phyloP scores from a whole-genome alignment of 2,888 invertebrate species.

The Ophion ellenae region DNA sequence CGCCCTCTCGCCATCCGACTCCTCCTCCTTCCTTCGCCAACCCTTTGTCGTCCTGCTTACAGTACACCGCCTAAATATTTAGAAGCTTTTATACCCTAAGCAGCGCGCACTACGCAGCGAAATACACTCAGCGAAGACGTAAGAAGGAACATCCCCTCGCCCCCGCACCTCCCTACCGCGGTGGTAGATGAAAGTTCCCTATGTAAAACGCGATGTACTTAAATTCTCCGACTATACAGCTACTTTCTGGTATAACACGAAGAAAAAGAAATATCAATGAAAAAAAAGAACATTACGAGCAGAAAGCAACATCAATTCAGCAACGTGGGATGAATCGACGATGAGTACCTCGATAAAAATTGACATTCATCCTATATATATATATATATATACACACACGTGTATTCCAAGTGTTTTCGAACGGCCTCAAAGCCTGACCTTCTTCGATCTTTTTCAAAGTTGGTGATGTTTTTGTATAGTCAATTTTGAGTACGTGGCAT shows the following conservation, averaged over 20 bases:
- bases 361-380: not conserved
- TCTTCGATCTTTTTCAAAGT: no score
- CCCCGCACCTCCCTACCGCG: not conserved
- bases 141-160: not conserved
- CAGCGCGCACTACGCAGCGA: not conserved
- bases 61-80: slow-evolving; percentile 72
- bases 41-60: not conserved
- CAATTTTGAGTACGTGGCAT: no score
- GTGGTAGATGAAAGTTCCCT: slow-evolving; percentile 12
- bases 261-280: slow-evolving; percentile 6
- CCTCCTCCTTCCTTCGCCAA: not conserved
- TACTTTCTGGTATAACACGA: not conserved
- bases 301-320: not conserved
- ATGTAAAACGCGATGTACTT: not conserved
- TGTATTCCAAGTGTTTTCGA: no score
- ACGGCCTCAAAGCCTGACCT: no score
- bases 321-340: slow-evolving; percentile 38
- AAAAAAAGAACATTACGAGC: not conserved
- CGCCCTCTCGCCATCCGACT: not conserved
- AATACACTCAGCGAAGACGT: slow-evolving; percentile 31
- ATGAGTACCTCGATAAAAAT: slow-evolving; percentile 53
- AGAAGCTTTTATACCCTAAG: slow-evolving; percentile 70
- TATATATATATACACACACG: no score
- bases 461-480: no score
- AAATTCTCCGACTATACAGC: not conserved